Conservation (phyloP, 2,888 invertebrate genomes). For the Dysmachus trigonus region DNA sequence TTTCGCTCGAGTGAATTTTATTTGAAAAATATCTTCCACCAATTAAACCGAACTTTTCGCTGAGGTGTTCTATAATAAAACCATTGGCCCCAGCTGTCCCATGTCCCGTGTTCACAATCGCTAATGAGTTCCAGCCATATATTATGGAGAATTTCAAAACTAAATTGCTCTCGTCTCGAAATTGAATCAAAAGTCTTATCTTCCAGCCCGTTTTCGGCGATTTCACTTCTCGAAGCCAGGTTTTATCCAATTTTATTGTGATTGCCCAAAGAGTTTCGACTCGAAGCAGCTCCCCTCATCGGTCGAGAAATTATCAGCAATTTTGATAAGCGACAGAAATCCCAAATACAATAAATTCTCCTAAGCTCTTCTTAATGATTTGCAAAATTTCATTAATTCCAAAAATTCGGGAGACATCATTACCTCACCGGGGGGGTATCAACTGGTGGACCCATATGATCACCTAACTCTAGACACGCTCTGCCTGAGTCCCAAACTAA, state of each 20-base stretch:
- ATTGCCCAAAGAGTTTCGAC: background rate
- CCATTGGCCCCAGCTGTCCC: background rate
- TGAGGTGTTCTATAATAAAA: background rate
- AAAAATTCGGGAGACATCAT: background rate
- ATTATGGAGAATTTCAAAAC: background rate
- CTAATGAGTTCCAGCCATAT: background rate
- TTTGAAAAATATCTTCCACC: background rate
- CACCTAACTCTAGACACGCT: background rate
- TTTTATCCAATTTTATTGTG: background rate
- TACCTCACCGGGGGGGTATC: background rate
- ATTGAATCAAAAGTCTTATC: background rate
- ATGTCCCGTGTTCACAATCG: background rate
- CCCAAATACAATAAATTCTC: background rate
- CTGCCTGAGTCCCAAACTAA: background rate
- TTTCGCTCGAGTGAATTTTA: background rate
- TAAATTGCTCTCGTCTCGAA: background rate
- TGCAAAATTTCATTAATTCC: background rate
- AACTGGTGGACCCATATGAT: background rate
- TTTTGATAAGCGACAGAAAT: background rate
- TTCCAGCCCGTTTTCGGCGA: background rate
- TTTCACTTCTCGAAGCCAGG: background rate
- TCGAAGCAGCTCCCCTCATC: background rate
- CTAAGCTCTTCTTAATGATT: background rate
- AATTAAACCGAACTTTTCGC: background rate
- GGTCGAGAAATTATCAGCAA: background rate